phyloP scores from a whole-genome alignment of 1,140 invertebrate genomes.

The Mactra quadrangularis region DNA sequence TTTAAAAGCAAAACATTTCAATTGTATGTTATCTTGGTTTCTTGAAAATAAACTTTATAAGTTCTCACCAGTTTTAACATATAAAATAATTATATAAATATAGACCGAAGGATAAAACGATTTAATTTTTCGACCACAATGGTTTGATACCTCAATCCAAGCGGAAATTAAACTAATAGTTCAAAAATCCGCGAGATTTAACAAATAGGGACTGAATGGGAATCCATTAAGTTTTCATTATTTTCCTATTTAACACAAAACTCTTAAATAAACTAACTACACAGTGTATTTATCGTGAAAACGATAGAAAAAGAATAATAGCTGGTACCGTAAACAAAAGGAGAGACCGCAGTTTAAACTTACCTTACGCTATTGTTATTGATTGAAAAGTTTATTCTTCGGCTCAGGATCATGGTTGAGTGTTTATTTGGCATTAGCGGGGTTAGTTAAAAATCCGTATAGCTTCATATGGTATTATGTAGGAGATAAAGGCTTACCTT shows the following conservation, averaged over 20 bases:
- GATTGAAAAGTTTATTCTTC: constrained; percentile 33
- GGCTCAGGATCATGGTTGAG: constrained; percentile 45
- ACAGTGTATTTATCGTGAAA: constrained; percentile 51
- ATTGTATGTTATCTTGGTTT: too few relatives aligned
- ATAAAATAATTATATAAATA: constrained; percentile 7
- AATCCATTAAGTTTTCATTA: constrained; percentile 61
- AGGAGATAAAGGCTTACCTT: not conserved
- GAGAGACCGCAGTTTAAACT: constrained; percentile 36
- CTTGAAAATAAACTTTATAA: too few relatives aligned
- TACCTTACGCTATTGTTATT: constrained; percentile 23
- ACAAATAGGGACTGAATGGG: constrained; percentile 30
- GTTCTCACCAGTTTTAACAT: not conserved
- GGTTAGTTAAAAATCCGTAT: constrained; percentile 32
- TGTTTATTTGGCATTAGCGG: constrained; percentile 57
- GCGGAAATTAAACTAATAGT: constrained; percentile 53
- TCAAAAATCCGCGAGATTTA: constrained; percentile 31
- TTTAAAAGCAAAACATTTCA: too few relatives aligned
- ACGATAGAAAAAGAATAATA: constrained; percentile 26
- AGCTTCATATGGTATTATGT: constrained; percentile 15
- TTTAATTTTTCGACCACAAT: constrained; percentile 3
- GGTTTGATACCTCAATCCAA: constrained; percentile 7
- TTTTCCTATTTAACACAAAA: constrained; percentile 50
- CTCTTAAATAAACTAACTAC: constrained; percentile 43
- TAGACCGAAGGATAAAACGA: constrained; percentile 19
- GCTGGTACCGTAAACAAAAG: constrained; percentile 17